These are phyloP conservation scores for Porites divaricata DNA, from an alignment of 92 coral and sea anemone species.

Conservation along the genomic window DNA sequence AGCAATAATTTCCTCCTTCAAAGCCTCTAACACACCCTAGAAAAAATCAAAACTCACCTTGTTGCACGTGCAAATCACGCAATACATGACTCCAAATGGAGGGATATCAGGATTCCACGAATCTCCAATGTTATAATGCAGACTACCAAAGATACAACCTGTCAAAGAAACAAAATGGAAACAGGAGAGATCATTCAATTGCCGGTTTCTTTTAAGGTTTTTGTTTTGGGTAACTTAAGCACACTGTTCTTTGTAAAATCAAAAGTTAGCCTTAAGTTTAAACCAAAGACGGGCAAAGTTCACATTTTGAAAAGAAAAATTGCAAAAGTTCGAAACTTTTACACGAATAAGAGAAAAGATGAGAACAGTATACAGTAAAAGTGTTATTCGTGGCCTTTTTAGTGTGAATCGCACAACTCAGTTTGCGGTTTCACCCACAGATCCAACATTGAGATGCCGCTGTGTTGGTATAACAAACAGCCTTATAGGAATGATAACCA, in stretches of 20 bases:
- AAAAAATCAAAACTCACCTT: constrained; percentile 54
- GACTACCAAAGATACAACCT: constrained; percentile 78
- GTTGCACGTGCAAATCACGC: constrained; percentile 77
- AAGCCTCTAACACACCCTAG: not conserved
- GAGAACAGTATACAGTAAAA: too few relatives aligned
- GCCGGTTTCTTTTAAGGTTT: not conserved
- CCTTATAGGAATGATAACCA: too few relatives aligned
- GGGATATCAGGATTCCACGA: constrained; percentile 78
- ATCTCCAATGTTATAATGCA: constrained; percentile 66
- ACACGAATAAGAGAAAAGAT: too few relatives aligned
- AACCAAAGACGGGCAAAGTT: not conserved
- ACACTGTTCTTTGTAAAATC: too few relatives aligned
- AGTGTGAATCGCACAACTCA: too few relatives aligned
- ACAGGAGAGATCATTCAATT: not conserved
- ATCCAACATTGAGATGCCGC: too few relatives aligned
- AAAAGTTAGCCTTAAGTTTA: not conserved
- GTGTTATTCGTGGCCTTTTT: too few relatives aligned
- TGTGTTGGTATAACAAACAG: too few relatives aligned
- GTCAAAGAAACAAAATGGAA: not conserved
- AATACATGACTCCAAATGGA: constrained; percentile 77
- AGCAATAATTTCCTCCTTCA: not conserved
- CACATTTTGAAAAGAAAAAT: not conserved
- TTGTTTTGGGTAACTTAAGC: not conserved
- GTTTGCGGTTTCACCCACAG: too few relatives aligned
- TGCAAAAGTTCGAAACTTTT: not conserved